Conservation (phyloP, 2,888 invertebrate genomes). For the Adineta ricciae region DNA sequence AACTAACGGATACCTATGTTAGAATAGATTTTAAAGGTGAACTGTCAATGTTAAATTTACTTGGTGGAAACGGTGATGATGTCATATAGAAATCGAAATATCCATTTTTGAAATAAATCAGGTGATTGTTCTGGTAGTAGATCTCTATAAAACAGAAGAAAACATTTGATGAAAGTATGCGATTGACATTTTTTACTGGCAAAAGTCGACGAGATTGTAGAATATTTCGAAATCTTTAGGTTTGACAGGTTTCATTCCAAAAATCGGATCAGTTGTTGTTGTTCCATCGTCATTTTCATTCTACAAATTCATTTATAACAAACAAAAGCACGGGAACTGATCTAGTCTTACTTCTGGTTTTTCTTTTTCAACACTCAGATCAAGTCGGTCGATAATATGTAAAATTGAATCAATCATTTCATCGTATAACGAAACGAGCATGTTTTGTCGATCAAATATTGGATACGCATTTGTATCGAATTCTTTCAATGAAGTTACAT, state of each 20-base stretch:
- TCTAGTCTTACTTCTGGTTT: conserved; percentile 25
- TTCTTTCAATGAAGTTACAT: conserved; percentile 37
- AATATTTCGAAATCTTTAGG: conserved; percentile 60
- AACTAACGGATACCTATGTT: conserved; percentile 54
- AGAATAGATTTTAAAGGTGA: neutral
- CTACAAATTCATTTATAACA: neutral
- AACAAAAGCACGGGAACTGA: too few relatives aligned
- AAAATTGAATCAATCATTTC: conserved; percentile 36
- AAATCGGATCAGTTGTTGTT: conserved; percentile 43
- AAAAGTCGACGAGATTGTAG: conserved; percentile 58
- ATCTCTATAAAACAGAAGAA: conserved; percentile 53
- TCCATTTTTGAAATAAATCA: conserved; percentile 52
- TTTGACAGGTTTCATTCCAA: conserved; percentile 43
- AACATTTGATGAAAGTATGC: too few relatives aligned
- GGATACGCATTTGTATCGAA: conserved; percentile 34
- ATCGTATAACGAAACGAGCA: conserved; percentile 36
- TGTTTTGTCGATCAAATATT: conserved; percentile 35
- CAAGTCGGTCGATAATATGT: conserved; percentile 35
- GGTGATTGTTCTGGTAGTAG: conserved; percentile 53
- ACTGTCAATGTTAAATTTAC: conserved; percentile 37
- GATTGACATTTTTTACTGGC: conserved; percentile 41
- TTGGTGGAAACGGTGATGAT: conserved; percentile 55
- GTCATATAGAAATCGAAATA: conserved; percentile 54
- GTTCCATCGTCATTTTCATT: conserved; percentile 32
- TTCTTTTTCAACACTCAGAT: conserved; percentile 29